phyloP scores from a whole-genome alignment of 2,797 vertebrate species.

The Sebastes cheni region DNA sequence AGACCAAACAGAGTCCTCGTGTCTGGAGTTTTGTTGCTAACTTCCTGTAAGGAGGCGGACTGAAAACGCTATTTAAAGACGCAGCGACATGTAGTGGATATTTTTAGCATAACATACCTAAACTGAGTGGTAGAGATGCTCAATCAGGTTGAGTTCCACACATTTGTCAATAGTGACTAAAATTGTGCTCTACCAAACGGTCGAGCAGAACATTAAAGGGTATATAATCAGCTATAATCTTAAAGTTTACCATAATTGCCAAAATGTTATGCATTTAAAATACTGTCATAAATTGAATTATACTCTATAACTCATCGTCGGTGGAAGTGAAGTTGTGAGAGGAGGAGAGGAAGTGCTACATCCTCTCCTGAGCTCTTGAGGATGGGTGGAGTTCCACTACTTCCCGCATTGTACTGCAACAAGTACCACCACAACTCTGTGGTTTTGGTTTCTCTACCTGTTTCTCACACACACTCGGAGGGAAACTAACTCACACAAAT shows the following conservation, averaged over 20 bases:
- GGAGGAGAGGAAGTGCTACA: conserved; percentile 57
- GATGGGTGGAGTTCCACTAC: conserved; percentile 62
- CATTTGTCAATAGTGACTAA: no score
- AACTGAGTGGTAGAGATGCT: no score
- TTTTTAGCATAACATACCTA: no score
- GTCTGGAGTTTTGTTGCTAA: no score
- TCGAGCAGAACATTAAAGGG: no score
- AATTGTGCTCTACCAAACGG: no score
- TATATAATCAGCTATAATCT: not conserved
- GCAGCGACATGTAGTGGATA: no score
- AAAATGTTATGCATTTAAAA: not conserved
- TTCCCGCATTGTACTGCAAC: conserved; percentile 34
- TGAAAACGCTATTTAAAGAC: no score
- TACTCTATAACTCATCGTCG: not conserved
- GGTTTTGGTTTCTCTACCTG: conserved; percentile 29
- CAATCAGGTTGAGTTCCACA: no score
- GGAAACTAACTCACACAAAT: not conserved
- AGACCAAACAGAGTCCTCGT: no score
- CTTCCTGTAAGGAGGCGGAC: no score
- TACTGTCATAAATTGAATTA: not conserved
- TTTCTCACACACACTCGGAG: conserved; percentile 29
- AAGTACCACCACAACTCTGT: conserved; percentile 7
- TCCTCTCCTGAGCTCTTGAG: conserved; percentile 44
- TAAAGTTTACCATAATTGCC: not conserved
- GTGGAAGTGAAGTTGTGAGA: not conserved